Evolutionary conservation across 1,140 invertebrate species (phyloP), one percentile per base, ranked within the genome.

Genomic region (Stenopsyche tienmushanensis): DNA sequence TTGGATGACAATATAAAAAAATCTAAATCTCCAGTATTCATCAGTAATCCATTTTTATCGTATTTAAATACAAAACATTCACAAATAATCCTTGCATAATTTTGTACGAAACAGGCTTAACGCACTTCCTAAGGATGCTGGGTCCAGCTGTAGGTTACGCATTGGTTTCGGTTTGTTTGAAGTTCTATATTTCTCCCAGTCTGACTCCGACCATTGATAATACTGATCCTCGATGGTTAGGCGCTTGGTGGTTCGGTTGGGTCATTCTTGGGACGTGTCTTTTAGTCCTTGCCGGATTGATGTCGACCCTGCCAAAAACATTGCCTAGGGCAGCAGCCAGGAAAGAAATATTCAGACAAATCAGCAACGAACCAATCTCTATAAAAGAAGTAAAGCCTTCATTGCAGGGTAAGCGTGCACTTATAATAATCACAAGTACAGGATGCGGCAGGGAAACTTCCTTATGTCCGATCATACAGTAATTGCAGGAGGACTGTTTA

Each of bases 211-310:
- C 83, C 0, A 89, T 90, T 41, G 82, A 76, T 5, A 85, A 80
- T 25, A 80, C 83, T 70, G 88, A 91, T 78, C 88, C 88, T 1
- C 79, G 88, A 65, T 91, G 89, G 89, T 72, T 90, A 17, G 89
- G 89, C 1, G 88, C 89, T n/a, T 91, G 89, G 89, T 91, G 89
- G 89, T 67, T 90, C 29, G 91, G 91, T 24, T 91, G 83, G 89
- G 83, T 90, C 23, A 82, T 90, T 10, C 77, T 89, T 57, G 88
- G 84, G n/a, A 72, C 82, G 0, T 71, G 87, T 1, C 77, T 89
- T 0, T 79, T 86, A 18, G 55, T 87, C 15, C 84, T 86, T 23
- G 82, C 85, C 0, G 81, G 83, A 5, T 74, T 87, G n/a, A 76
- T 89, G 1, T 81, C 84, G 0, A 76, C 88, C 29, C 88, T 89